Percentiles rank a stretch among this genome's conserved stretches.
Evolutionary conservation across 2,888 invertebrate species (phyloP).

Genomic region (Papilio protenor): DNA sequence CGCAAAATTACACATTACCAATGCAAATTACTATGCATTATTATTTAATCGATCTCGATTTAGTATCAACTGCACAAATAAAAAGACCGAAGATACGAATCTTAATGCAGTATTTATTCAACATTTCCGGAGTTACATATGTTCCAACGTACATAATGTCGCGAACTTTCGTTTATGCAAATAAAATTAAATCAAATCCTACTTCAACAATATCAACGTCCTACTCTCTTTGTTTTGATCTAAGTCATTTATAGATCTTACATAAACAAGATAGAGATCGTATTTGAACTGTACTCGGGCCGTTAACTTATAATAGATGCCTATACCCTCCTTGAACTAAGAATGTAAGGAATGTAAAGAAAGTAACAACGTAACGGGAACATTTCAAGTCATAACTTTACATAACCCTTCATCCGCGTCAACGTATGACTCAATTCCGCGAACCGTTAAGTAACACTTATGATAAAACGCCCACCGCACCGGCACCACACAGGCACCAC

Average conservation of each 20-base stretch:
- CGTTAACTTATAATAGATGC: neutral
- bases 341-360: constrained; percentile 16
- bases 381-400: constrained; percentile 58
- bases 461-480: constrained; percentile 64
- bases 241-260: neutral
- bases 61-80: neutral
- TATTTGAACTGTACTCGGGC: neutral
- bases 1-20: neutral
- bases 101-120: neutral
- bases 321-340: neutral
- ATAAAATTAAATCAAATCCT: neutral
- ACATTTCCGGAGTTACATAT: neutral
- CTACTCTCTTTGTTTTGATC: neutral
- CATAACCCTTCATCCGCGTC: constrained; percentile 63
- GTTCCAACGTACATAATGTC: neutral
- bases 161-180: constrained; percentile 3
- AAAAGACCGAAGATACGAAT: neutral
- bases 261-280: no score
- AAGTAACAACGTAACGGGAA: constrained; percentile 13
- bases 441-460: constrained; percentile 75
- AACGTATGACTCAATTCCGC: constrained; percentile 68
- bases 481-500: constrained; percentile 45
- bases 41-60: neutral
- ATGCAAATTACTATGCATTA: neutral
- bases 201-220: neutral